A percentile compares a stretch with the other conserved stretches of the same genome.
Conservation (phyloP, 2,888 invertebrate genomes). For the Thyatira batis region DNA sequence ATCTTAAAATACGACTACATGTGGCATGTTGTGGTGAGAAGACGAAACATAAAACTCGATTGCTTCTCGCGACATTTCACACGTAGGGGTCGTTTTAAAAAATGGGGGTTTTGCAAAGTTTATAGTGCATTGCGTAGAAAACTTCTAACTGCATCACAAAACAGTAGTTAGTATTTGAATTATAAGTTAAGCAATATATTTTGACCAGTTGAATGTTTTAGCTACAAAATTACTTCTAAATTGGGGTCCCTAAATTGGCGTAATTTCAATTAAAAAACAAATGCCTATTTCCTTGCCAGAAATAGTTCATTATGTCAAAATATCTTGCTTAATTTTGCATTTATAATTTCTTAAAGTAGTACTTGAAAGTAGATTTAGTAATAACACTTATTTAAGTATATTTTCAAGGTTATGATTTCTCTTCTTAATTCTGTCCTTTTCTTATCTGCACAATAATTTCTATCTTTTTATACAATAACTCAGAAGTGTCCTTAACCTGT, state of each 20-base stretch:
- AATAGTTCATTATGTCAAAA: background rate
- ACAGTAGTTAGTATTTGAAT: background rate
- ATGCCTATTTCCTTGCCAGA: no score
- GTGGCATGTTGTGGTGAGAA: no score
- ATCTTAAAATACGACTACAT: no score
- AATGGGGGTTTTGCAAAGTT: background rate
- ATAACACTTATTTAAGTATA: background rate
- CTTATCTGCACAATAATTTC: background rate
- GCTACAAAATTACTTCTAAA: no score
- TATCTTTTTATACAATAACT: background rate
- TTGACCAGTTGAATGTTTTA: no score
- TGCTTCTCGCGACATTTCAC: no score
- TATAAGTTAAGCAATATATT: no score
- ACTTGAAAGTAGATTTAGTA: slow-evolving; percentile 1
- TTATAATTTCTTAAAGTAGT: background rate
- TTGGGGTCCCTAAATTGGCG: no score
- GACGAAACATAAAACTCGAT: no score
- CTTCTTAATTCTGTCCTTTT: background rate
- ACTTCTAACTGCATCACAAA: background rate
- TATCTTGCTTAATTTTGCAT: background rate
- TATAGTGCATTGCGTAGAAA: background rate
- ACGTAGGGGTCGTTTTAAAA: no score
- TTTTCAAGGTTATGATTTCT: background rate
- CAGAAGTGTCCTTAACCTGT: background rate
- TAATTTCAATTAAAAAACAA: no score